A percentile compares a stretch with the other conserved stretches of the same genome.
These are phyloP conservation scores for Rhynchonema sp. DNA, from an alignment of 2,888 invertebrate species.

Conservation along the genomic window DNA sequence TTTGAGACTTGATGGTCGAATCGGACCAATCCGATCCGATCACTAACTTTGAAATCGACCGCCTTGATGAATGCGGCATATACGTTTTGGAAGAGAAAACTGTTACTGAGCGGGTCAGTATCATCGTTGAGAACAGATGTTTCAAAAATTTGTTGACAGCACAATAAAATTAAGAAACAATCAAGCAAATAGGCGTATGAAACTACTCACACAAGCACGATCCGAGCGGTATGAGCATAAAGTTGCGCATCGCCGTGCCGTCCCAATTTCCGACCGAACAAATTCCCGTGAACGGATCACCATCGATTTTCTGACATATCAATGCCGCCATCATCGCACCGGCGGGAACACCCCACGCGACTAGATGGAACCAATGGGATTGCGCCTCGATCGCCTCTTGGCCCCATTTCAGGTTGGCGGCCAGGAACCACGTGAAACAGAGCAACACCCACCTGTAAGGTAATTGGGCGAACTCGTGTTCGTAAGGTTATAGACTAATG, in stretches of 20 bases:
- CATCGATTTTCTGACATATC: slow-evolving; percentile 72
- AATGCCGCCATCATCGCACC: slow-evolving; percentile 71
- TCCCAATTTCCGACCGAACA: slow-evolving; percentile 85
- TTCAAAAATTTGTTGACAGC: background rate
- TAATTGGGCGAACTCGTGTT: no score
- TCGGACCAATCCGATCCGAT: no score
- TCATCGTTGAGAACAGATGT: no score
- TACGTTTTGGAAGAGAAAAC: background rate
- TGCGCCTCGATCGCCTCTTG: slow-evolving; percentile 62
- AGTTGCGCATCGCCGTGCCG: slow-evolving; percentile 55
- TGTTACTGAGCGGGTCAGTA: no score
- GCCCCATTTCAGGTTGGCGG: slow-evolving; percentile 93
- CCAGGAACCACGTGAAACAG: slow-evolving; percentile 92
- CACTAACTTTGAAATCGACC: no score
- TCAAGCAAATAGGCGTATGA: background rate
- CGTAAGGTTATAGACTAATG: no score
- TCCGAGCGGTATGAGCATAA: slow-evolving; percentile 64
- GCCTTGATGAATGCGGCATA: background rate
- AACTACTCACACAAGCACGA: slow-evolving; percentile 45
- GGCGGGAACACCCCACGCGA: slow-evolving; percentile 84
- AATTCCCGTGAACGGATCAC: slow-evolving; percentile 82
- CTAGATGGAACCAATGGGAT: slow-evolving; percentile 52
- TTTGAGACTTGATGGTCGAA: background rate
- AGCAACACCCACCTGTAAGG: slow-evolving; percentile 55
- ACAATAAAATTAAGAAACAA: no score